phyloP scores from a whole-genome alignment of 2,113 vertebrate species.

The Xenotilapia longispinis region DNA sequence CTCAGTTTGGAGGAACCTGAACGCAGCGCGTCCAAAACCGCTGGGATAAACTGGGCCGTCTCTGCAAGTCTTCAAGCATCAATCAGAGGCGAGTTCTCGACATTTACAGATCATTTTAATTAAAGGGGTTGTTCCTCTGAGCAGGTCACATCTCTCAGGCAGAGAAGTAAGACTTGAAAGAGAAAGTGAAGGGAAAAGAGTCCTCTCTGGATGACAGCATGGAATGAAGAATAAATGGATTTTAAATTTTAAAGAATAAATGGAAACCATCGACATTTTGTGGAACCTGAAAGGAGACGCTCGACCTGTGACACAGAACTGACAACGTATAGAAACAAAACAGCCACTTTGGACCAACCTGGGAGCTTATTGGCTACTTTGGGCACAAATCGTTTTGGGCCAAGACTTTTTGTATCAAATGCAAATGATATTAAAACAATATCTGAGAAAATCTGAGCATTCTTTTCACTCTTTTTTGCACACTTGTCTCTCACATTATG shows the following conservation, averaged over 20 bases:
- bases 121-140: not conserved
- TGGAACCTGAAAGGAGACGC: not conserved
- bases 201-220: not conserved
- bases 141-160: not conserved
- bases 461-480: not conserved
- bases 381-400: not conserved
- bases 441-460: not conserved
- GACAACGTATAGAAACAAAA: not conserved
- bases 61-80: not conserved
- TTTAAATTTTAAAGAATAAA: too few relatives aligned
- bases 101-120: not conserved
- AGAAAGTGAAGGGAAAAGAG: not conserved
- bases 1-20: not conserved
- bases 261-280: not conserved
- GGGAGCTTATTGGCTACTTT: not conserved
- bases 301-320: not conserved
- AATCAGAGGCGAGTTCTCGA: fast-evolving
- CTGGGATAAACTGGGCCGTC: not conserved
- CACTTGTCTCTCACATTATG: too few relatives aligned
- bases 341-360: not conserved
- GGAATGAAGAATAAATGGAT: not conserved
- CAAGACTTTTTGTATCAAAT: not conserved
- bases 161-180: not conserved
- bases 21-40: not conserved
- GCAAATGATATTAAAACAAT: not conserved